Conservation (phyloP, 1,140 invertebrate species). For the Orussus abietinus region DNA sequence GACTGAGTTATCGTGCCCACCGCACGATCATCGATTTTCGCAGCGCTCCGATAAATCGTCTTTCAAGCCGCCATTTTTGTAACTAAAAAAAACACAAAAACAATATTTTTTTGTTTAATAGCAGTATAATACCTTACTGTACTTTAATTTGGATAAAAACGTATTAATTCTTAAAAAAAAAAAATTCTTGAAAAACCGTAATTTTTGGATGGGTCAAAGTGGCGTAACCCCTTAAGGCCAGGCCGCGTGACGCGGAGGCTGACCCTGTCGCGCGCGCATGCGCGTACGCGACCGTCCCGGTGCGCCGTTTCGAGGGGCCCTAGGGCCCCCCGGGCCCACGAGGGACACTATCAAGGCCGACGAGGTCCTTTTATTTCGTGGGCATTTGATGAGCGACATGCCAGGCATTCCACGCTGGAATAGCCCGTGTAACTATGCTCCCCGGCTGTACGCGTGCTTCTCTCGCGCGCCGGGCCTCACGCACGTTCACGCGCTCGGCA, state of each 20-base stretch:
- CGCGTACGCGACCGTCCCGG: conserved; percentile 4
- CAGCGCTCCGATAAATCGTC: too few relatives aligned
- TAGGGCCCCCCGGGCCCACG: conserved; percentile 14
- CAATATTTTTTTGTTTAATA: too few relatives aligned
- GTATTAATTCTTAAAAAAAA: too few relatives aligned
- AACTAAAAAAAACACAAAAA: too few relatives aligned
- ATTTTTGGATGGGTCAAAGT: too few relatives aligned
- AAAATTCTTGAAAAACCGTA: too few relatives aligned
- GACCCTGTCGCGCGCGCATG: conserved; percentile 3
- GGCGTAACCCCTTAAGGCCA: conserved; percentile 7
- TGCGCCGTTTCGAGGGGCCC: conserved; percentile 9
- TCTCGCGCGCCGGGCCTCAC: conserved; percentile 6
- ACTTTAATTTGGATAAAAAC: too few relatives aligned
- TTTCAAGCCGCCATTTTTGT: too few relatives aligned
- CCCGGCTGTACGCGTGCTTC: conserved; percentile 18
- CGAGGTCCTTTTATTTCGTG: conserved; percentile 39
- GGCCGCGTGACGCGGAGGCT: neutral
- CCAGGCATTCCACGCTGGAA: conserved; percentile 37
- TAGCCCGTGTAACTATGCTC: conserved; percentile 37
- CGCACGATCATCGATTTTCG: too few relatives aligned
- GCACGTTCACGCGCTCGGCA: conserved; percentile 12
- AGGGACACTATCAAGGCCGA: conserved; percentile 34
- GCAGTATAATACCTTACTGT: too few relatives aligned
- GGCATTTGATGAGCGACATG: conserved; percentile 40
- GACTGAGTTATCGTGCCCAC: too few relatives aligned